Base-by-base conservation (phyloP, 2,888 invertebrate species). In the Meiosimyza platycephala region DNA sequence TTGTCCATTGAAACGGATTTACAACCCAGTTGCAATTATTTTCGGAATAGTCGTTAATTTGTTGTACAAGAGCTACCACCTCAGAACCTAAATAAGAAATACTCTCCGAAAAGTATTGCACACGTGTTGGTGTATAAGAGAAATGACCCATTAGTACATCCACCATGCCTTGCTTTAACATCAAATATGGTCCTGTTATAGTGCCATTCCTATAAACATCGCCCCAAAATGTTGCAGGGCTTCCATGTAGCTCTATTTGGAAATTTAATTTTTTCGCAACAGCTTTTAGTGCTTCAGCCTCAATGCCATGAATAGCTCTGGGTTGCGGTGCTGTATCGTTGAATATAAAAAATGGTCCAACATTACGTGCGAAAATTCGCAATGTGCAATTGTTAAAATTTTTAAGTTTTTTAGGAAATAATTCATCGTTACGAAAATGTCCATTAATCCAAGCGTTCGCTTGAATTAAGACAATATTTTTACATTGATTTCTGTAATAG, bases 81-180 rank as follows among this genome's bases (percentile, higher is more conserved):
- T 54, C 54, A 12, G 66, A 40, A 0, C 28, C 11, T 28, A 74
- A 51, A 59, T 72, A 74, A 4, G 72, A 62, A 16, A 33, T 15
- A n/a, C 70, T 72, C 54, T 63, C 62, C 12, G 59, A 54, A 28
- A 72, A 66, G 55, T 66, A 54, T 15, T 3, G 15, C 12, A 70
- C 16, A 16, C 65, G 66, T 9, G 50, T 54, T 16, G 72, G 47
- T 4, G 68, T 40, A 47, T 62, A 72, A 6, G 72, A 72, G 28
- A 66, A 72, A 16, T 62, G 66, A n/a, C 74, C 72, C 50, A 74
- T 57, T 15, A 74, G 57, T 5, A 70, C n/a, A 28, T 74, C 74
- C 3, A 72, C 70, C 1, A 13, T 28, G 6, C 47, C 12, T 28
- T 72, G 12, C 9, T 64, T 47, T 15, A 74, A 11, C 13, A 68